phyloP scores from a whole-genome alignment of 2,113 vertebrate species.

The Ciconia boyciana region DNA sequence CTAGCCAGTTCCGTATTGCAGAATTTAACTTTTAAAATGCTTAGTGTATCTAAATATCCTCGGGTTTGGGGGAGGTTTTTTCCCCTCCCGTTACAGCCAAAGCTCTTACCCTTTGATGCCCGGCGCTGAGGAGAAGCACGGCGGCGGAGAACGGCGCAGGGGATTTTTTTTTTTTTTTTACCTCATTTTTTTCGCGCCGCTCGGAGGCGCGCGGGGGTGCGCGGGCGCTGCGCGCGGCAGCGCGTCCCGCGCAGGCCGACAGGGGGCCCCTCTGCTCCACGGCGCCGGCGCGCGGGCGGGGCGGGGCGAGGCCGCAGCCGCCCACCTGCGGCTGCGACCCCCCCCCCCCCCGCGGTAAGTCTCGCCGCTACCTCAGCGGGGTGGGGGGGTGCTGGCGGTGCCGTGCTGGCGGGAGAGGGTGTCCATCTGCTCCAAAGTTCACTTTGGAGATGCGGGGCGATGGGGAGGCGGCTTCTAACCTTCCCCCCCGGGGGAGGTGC shows the following conservation, averaged over 20 bases:
- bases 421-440: neutral
- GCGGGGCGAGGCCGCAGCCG: neutral
- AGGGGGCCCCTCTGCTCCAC: conserved; percentile 1
- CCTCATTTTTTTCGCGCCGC: too few species aligned
- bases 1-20: accelerated
- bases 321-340: neutral
- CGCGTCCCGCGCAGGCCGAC: neutral
- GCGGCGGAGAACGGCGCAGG: too few species aligned
- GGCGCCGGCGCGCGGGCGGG: neutral
- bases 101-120: neutral
- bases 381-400: too few species aligned
- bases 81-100: too few species aligned
- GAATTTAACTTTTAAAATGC: neutral
- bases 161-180: neutral
- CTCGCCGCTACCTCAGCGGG: neutral
- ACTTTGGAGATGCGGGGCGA: neutral
- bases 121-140: neutral
- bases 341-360: neutral
- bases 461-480: too few species aligned
- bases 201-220: neutral
- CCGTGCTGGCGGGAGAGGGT: neutral
- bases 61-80: accelerated
- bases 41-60: too few species aligned
- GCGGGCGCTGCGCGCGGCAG: neutral
- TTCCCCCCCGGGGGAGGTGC: neutral